A percentile compares a stretch with the other conserved stretches of the same genome.
Conservation (phyloP, 2,888 invertebrate species). For the Bellardia bayeri region DNA sequence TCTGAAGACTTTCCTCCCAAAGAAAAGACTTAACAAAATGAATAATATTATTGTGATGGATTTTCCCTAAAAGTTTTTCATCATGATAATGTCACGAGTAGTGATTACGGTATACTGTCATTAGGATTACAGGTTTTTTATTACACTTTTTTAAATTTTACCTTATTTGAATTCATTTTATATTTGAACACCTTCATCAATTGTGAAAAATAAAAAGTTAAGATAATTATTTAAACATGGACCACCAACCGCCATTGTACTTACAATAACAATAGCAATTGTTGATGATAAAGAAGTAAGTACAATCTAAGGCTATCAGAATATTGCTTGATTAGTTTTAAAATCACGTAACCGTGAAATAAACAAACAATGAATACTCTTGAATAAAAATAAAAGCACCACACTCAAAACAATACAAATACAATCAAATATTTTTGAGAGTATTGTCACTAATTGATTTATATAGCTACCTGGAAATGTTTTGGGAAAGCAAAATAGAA, state of each 20-base stretch:
- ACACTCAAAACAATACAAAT: background rate
- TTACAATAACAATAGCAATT: constrained; percentile 1
- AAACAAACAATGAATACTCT: constrained; percentile 15
- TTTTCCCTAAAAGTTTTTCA: constrained; percentile 52
- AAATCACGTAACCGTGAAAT: constrained; percentile 58
- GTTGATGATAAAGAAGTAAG: constrained; percentile 7
- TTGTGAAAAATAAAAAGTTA: background rate
- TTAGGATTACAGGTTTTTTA: constrained; percentile 17
- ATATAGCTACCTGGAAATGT: constrained; percentile 28
- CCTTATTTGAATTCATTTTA: constrained; percentile 5
- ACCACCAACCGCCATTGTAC: background rate
- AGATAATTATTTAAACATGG: background rate
- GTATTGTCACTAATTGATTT: constrained; percentile 57
- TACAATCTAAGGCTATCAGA: constrained; percentile 34
- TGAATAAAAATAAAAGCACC: background rate
- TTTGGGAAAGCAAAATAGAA: background rate
- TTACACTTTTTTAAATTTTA: constrained; percentile 8
- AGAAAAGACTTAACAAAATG: constrained; percentile 28
- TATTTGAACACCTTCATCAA: constrained; percentile 41
- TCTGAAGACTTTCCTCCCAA: background rate
- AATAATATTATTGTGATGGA: constrained; percentile 38
- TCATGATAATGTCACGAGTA: constrained; percentile 58
- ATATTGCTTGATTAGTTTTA: constrained; percentile 43
- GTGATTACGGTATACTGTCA: constrained; percentile 57
- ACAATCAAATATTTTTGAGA: constrained; percentile 3